Percentiles rank a stretch among this genome's conserved stretches.
phyloP scores from a whole-genome alignment of 2,113 vertebrate genomes.

The Cyprinodon variegatus region DNA sequence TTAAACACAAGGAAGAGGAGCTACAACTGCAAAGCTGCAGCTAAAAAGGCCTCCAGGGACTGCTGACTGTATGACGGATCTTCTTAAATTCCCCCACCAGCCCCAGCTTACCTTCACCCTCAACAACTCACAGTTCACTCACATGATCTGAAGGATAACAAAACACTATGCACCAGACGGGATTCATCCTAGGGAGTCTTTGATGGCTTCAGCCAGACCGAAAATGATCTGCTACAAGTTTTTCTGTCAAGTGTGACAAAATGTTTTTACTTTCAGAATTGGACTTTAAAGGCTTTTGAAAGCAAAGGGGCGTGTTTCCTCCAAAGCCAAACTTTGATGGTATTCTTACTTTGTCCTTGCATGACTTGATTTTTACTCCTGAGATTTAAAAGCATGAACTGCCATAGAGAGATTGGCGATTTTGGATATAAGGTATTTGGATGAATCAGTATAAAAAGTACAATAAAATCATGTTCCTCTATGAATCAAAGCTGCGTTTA shows the following conservation, averaged over 20 bases:
- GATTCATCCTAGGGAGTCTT: slow-evolving; percentile 25
- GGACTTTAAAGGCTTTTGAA: background rate
- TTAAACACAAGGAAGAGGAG: slow-evolving; percentile 56
- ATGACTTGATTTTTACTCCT: background rate
- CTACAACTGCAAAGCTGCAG: slow-evolving; percentile 69
- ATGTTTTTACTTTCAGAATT: background rate
- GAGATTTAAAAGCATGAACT: background rate
- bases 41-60: slow-evolving; percentile 65
- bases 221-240: slow-evolving; percentile 4
- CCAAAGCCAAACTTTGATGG: background rate
- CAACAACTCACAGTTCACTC: slow-evolving; percentile 64
- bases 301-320: background rate
- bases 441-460: background rate
- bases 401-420: background rate
- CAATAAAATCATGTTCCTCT: background rate
- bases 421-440: background rate
- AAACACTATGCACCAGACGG: slow-evolving; percentile 5
- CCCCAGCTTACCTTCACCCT: slow-evolving; percentile 38
- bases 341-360: background rate
- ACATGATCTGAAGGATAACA: slow-evolving; percentile 51
- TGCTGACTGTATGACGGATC: slow-evolving; percentile 59
- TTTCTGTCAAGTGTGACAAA: background rate
- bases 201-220: background rate
- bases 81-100: slow-evolving; percentile 37
- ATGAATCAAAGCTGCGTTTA: too few species aligned